Percentiles rank a stretch among this genome's conserved stretches.
These are phyloP conservation scores for Allobates femoralis DNA, from an alignment of 2,797 vertebrate genomes.

Conservation along the genomic window DNA sequence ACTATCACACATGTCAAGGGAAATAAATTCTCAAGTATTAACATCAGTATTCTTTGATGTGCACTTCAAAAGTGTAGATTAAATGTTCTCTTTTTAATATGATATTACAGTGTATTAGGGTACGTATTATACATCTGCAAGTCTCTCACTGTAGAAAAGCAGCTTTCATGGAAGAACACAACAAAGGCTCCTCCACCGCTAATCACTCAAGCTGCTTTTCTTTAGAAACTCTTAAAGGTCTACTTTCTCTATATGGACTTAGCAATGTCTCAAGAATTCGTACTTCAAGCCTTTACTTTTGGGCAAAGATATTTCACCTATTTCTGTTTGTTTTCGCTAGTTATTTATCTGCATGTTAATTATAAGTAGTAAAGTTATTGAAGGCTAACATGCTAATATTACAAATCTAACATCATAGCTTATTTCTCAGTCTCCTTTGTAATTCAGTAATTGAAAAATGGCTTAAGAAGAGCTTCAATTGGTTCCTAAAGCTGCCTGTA, in stretches of 20 bases:
- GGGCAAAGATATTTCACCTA: background rate
- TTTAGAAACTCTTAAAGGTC: background rate
- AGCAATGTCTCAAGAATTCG: background rate
- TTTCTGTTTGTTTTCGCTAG: background rate
- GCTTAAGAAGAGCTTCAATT: too few relatives aligned
- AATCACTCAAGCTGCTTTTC: slow-evolving; percentile 13
- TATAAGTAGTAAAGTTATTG: background rate
- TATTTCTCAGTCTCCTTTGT: background rate
- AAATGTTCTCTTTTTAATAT: slow-evolving; percentile 46
- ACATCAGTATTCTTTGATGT: slow-evolving; percentile 48
- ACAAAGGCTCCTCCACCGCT: background rate
- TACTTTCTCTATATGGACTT: background rate
- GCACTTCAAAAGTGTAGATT: slow-evolving; percentile 46
- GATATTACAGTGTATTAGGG: slow-evolving; percentile 45
- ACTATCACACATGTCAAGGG: slow-evolving; percentile 57
- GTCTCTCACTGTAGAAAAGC: slow-evolving; percentile 5
- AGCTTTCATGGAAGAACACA: background rate
- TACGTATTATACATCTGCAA: slow-evolving; percentile 40
- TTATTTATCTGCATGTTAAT: background rate
- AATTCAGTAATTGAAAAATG: background rate
- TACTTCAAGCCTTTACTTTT: background rate
- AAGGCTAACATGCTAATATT: background rate
- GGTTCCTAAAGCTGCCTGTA: too few relatives aligned
- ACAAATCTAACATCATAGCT: background rate
- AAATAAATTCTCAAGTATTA: slow-evolving; percentile 60